A percentile compares a stretch with the other conserved stretches of the same genome.
Conservation (phyloP, 2,888 invertebrate species). For the Hemicrepidius hirtus region DNA sequence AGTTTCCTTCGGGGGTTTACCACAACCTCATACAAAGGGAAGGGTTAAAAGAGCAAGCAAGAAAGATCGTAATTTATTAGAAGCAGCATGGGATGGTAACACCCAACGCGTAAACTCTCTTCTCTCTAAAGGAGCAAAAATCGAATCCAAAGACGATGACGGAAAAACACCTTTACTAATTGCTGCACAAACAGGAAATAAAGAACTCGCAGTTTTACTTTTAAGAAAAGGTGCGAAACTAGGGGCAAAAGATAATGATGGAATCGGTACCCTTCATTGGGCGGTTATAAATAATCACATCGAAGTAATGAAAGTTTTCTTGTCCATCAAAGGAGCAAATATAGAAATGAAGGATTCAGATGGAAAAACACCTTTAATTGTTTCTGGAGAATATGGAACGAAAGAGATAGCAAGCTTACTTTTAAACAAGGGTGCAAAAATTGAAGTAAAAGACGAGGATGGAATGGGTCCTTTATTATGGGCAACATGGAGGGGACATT, state of each 20-base stretch:
- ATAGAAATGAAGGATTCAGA: background rate
- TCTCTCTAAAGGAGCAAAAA: slow-evolving; percentile 5
- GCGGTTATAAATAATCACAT: no score
- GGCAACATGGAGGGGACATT: slow-evolving; percentile 3
- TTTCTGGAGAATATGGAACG: background rate
- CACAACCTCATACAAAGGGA: background rate
- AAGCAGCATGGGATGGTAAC: slow-evolving; percentile 17
- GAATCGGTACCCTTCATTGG: no score
- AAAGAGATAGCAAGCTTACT: background rate
- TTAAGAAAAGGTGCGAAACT: slow-evolving; percentile 12
- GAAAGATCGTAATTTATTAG: slow-evolving; percentile 8
- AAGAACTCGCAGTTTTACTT: background rate
- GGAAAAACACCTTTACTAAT: slow-evolving; percentile 1
- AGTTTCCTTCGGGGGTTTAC: background rate
- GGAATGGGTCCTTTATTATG: background rate
- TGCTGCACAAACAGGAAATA: background rate
- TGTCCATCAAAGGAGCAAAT: no score
- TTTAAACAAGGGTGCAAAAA: background rate
- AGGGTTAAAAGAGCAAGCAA: background rate
- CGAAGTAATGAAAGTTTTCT: no score
- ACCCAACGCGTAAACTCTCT: background rate
- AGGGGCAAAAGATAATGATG: no score
- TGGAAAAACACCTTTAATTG: slow-evolving; percentile 3
- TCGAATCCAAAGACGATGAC: slow-evolving; percentile 1
- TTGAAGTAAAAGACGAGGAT: slow-evolving; percentile 1